Conservation (phyloP, 1,140 invertebrate species). For the Tetramorium alpestre region DNA sequence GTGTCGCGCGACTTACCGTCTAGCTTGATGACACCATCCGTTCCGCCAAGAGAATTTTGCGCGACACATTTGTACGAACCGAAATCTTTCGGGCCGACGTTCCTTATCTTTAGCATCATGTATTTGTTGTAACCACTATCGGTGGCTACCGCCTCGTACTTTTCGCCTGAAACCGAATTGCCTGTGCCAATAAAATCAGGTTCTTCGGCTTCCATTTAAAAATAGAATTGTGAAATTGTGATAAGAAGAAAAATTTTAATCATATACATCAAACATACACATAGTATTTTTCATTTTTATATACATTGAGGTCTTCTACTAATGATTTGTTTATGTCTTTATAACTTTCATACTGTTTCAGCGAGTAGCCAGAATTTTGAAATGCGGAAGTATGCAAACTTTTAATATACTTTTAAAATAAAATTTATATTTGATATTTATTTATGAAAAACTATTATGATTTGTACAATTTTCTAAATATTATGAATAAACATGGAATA, state of each 20-base stretch:
- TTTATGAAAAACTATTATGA: not conserved
- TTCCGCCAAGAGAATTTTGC: slow-evolving; percentile 97
- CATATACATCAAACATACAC: not conserved
- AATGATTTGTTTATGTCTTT: not conserved
- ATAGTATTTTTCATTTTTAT: not conserved
- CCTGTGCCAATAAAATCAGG: slow-evolving; percentile 80
- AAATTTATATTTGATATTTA: not conserved
- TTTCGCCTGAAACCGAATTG: slow-evolving; percentile 90
- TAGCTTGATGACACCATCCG: slow-evolving; percentile 96
- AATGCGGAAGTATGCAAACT: not conserved
- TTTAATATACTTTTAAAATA: not conserved
- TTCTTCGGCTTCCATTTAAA: slow-evolving; percentile 56
- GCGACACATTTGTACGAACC: slow-evolving; percentile 97
- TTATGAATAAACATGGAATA: not conserved
- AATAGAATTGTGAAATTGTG: slow-evolving; percentile 1
- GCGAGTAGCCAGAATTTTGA: not conserved
- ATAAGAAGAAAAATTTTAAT: not conserved
- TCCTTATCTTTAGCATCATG: slow-evolving; percentile 95
- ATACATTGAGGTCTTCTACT: not conserved
- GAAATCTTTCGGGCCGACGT: slow-evolving; percentile 92
- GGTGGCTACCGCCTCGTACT: slow-evolving; percentile 92
- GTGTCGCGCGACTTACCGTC: slow-evolving; percentile 89
- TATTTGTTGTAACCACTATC: slow-evolving; percentile 94
- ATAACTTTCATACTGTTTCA: not conserved
- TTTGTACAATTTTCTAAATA: not conserved